A percentile compares a stretch with the other conserved stretches of the same genome.
phyloP scores from a whole-genome alignment of 2,888 invertebrate genomes.

The Lydus trimaculatus region DNA sequence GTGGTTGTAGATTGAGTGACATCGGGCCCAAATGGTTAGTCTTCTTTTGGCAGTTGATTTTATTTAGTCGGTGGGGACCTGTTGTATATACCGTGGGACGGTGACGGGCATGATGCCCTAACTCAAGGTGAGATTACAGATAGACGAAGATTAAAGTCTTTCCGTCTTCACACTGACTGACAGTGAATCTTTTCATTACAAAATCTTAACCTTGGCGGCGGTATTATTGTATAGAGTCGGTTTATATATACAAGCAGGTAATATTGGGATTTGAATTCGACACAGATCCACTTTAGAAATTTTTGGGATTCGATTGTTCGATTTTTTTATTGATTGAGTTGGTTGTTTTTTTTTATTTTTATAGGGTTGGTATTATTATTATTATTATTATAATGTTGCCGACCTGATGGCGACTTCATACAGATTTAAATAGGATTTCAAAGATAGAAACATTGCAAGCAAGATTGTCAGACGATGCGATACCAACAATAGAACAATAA shows the following conservation, averaged over 20 bases:
- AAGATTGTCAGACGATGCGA: constrained; percentile 1
- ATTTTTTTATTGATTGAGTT: constrained; percentile 25
- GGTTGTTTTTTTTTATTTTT: constrained; percentile 8
- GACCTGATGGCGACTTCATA: constrained; percentile 14
- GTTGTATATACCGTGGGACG: constrained; percentile 16
- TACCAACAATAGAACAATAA: constrained; percentile 34
- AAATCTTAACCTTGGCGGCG: constrained; percentile 39
- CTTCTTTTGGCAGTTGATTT: constrained; percentile 13
- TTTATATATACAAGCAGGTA: constrained; percentile 14
- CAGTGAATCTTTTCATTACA: constrained; percentile 49
- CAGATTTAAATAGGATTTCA: constrained; percentile 16
- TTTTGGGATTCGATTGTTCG: constrained; percentile 31
- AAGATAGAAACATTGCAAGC: constrained; percentile 20
- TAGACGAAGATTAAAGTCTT: constrained; percentile 46
- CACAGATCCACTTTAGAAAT: constrained; percentile 41
- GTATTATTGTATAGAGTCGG: background rate
- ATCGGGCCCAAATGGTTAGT: background rate
- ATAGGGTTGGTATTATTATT: background rate
- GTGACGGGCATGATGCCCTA: constrained; percentile 17
- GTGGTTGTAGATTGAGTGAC: background rate
- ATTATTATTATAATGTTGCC: background rate
- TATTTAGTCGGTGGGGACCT: constrained; percentile 12
- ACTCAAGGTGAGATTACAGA: constrained; percentile 43
- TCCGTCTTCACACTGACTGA: constrained; percentile 49
- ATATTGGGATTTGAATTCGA: constrained; percentile 41